Evolutionary conservation across 2,888 invertebrate species (phyloP), one percentile per base, ranked within the genome.

Genomic region (Caenorhabditis uteleia): DNA sequence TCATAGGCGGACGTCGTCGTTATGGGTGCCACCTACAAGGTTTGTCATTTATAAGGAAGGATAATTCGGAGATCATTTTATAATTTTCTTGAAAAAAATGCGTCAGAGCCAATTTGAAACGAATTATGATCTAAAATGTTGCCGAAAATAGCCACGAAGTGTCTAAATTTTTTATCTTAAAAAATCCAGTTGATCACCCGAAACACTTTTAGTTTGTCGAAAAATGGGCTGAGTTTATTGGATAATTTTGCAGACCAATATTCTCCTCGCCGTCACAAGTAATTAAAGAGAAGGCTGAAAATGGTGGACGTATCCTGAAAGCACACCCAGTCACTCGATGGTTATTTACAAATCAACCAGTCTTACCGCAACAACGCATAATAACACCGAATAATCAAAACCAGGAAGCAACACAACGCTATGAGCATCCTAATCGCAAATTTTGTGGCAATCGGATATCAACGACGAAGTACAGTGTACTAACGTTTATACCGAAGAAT

Each of bases 401-500:
- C 2, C 38, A 68, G 54, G 50, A 49, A 23, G 58, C 59, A 20
- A 58, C 61, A n/a, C 56, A 45, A 5, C 42, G 75, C 45, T 75
- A 69, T 42, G 65, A 66, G 16, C 75, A 75, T 29, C 73, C 73
- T 38, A 75, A 69, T 68, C 34, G 72, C 36, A 47, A 62, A 43
- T 89, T 90, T 83, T 89, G 90, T 77, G 88, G 89, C 83, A 94
- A 94, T 85, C 84, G 90, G 86, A 90, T 94, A 83, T 89, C 91
- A 85, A 94, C 94, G 84, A 93, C 93, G 53, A 94, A 95, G 86
- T 97, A 97, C 85, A 93, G 93, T 23, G 83, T 92, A 59, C 86
- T 95, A 73, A 93, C 92, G 77, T 95, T 97, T 86, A 87, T 97
- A 83, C 95, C 95, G 57, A 91, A 94, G 85, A 95, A 95, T 86